Evolutionary conservation across 2,113 vertebrate species (phyloP).

Genomic region (Ochotona curzoniae): DNA sequence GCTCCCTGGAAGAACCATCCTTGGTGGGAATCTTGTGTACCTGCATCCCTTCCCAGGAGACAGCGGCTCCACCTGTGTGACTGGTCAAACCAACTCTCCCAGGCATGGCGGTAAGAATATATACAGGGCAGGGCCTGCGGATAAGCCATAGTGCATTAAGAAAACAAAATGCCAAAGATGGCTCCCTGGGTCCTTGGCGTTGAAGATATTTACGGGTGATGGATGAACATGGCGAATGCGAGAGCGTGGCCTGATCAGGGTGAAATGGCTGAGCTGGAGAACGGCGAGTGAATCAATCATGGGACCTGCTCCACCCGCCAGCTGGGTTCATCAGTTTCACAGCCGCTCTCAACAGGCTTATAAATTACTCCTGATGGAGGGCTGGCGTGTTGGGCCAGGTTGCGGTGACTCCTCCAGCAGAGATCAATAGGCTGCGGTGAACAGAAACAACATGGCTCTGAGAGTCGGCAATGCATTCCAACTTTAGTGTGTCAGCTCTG

Average conservation of each 20-base stretch:
- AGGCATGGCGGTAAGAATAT: background rate
- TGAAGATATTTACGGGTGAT: constrained; percentile 86
- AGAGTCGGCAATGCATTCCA: background rate
- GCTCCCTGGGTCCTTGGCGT: constrained; percentile 61
- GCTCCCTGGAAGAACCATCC: background rate
- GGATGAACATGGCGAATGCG: constrained; percentile 82
- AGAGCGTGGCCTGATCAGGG: constrained; percentile 78
- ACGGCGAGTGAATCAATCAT: constrained; percentile 86
- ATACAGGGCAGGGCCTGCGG: background rate
- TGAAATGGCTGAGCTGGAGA: constrained; percentile 82
- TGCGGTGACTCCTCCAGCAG: constrained; percentile 67
- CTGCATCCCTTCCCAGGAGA: background rate
- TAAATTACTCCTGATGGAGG: constrained; percentile 83
- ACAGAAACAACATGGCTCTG: constrained; percentile 58
- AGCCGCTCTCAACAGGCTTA: constrained; percentile 74
- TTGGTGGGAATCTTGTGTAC: background rate
- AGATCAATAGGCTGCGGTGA: constrained; percentile 81
- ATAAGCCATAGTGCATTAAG: background rate
- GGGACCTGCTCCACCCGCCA: constrained; percentile 65
- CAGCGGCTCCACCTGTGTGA: background rate
- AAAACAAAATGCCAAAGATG: constrained; percentile 67
- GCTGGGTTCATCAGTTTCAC: constrained; percentile 86
- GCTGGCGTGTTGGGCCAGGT: constrained; percentile 62
- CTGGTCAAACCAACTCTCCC: background rate
- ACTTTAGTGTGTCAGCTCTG: background rate